These are phyloP conservation scores for Drosophila guanche DNA, from an alignment of 1,140 invertebrate genomes.

Conservation along the genomic window DNA sequence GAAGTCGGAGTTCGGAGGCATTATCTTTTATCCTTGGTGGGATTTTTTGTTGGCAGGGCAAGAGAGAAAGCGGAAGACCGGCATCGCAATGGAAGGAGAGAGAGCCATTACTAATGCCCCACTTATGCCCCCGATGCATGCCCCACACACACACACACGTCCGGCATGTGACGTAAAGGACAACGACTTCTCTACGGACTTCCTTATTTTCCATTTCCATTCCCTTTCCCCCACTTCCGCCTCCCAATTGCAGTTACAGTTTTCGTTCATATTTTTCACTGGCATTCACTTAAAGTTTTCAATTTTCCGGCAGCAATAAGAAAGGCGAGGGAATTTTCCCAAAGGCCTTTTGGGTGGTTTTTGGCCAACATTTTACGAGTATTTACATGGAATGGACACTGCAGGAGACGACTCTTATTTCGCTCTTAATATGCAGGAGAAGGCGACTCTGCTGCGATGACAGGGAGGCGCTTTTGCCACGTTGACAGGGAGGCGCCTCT, in stretches of 20 bases:
- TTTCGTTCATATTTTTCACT: slow-evolving; percentile 61
- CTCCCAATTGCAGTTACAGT: slow-evolving; percentile 37
- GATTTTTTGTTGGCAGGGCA: background rate
- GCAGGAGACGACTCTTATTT: too few relatives aligned
- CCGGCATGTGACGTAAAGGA: slow-evolving; percentile 39
- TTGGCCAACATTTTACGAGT: slow-evolving; percentile 56
- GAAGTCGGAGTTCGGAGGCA: slow-evolving; percentile 10
- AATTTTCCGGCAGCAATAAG: slow-evolving; percentile 53
- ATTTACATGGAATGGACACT: slow-evolving; percentile 39
- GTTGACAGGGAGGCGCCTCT: slow-evolving; percentile 15
- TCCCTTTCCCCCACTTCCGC: slow-evolving; percentile 33
- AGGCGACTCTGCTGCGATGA: too few relatives aligned
- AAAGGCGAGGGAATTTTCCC: slow-evolving; percentile 14
- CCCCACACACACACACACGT: too few relatives aligned
- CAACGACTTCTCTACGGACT: slow-evolving; percentile 12
- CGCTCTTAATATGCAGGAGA: too few relatives aligned
- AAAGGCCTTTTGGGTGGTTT: slow-evolving; percentile 25
- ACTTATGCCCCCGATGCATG: slow-evolving; percentile 16
- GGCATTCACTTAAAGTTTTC: slow-evolving; percentile 64
- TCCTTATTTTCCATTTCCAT: too few relatives aligned
- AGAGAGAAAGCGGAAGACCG: background rate
- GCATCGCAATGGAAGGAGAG: background rate
- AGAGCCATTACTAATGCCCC: slow-evolving; percentile 62
- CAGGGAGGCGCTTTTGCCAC: slow-evolving; percentile 15
- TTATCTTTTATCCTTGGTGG: background rate